phyloP scores from a whole-genome alignment of 2,888 invertebrate species.

The Pammene fasciana region DNA sequence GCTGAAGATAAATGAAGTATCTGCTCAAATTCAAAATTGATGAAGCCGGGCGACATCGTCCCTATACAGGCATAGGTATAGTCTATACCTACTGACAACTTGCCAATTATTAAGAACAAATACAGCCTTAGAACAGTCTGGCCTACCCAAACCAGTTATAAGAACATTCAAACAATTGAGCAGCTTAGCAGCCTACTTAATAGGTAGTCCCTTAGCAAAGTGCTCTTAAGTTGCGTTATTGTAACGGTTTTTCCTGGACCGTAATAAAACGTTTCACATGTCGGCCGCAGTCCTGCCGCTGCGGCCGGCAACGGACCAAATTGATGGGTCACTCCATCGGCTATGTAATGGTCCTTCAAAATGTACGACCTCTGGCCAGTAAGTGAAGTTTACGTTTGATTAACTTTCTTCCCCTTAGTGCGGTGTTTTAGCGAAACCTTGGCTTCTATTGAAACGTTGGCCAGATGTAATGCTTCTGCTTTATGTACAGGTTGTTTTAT shows the following conservation, averaged over 20 bases:
- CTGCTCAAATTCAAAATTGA: no score
- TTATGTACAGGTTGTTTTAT: neutral
- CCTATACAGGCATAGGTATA: no score
- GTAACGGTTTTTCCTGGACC: constrained; percentile 74
- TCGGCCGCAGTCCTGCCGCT: constrained; percentile 72
- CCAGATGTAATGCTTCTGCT: constrained; percentile 9
- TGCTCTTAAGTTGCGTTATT: constrained; percentile 60
- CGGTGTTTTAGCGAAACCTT: constrained; percentile 40
- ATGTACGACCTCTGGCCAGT: constrained; percentile 74
- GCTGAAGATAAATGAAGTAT: no score
- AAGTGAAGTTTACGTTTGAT: constrained; percentile 81
- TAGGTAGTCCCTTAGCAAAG: constrained; percentile 43
- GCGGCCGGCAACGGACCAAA: constrained; percentile 79
- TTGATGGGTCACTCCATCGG: constrained; percentile 81
- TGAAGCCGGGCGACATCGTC: no score
- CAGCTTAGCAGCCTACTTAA: constrained; percentile 37
- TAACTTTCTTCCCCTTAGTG: constrained; percentile 69
- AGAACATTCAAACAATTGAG: constrained; percentile 35
- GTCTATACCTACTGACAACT: no score
- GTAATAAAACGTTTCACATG: constrained; percentile 79
- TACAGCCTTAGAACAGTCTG: no score
- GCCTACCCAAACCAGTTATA: neutral
- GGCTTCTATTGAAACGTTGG: constrained; percentile 6
- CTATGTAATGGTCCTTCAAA: constrained; percentile 81
- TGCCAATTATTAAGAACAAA: no score